Conservation (phyloP, 2,797 vertebrate genomes). For the Helostoma temminkii region DNA sequence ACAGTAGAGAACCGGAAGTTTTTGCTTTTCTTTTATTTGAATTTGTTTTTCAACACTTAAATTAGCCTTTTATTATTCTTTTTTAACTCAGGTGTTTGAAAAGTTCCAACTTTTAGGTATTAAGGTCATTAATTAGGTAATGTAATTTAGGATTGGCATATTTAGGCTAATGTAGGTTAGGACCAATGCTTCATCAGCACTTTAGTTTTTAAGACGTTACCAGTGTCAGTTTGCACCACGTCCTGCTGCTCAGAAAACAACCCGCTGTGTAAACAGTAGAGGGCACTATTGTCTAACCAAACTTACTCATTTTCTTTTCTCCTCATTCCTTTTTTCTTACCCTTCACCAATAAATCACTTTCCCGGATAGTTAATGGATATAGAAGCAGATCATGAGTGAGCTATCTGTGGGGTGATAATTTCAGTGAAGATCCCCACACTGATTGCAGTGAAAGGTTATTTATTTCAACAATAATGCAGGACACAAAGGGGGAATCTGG, state of each 20-base stretch:
- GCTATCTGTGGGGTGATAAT: constrained; percentile 88
- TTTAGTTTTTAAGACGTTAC: constrained; percentile 33
- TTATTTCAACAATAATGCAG: constrained; percentile 88
- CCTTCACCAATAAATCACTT: constrained; percentile 88
- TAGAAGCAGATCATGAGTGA: constrained; percentile 89
- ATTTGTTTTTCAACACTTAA: neutral
- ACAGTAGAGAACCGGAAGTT: neutral
- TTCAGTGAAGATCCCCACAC: constrained; percentile 88
- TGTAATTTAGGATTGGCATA: neutral
- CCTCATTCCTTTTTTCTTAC: constrained; percentile 73
- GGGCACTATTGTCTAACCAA: constrained; percentile 86
- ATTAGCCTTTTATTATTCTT: neutral
- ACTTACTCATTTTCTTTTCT: constrained; percentile 39
- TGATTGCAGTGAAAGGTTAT: constrained; percentile 90
- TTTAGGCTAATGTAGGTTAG: neutral
- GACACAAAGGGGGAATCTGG: constrained; percentile 85
- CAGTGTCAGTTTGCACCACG: constrained; percentile 22
- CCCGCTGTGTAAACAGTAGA: constrained; percentile 78
- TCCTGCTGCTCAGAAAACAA: neutral
- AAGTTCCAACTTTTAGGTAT: neutral
- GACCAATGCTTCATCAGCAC: constrained; percentile 32
- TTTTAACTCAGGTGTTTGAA: neutral
- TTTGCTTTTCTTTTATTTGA: neutral
- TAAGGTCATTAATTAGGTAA: neutral
- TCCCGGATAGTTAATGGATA: constrained; percentile 87